phyloP scores from a whole-genome alignment of 2,113 vertebrate genomes.

The Ciconia maguari region DNA sequence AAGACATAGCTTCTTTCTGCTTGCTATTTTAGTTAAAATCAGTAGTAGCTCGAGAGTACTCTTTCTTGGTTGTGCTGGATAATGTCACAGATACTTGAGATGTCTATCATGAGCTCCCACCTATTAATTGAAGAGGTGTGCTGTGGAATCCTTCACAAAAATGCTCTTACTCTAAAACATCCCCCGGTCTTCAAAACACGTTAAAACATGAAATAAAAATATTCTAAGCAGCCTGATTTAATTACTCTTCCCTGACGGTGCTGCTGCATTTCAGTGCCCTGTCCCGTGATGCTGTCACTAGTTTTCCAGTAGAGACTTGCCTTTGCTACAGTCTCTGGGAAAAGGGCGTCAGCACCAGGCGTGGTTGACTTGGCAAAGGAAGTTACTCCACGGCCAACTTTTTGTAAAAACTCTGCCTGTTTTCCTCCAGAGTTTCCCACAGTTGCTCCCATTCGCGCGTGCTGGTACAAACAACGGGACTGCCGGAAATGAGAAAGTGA shows the following conservation, averaged over 20 bases:
- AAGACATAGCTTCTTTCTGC: background rate
- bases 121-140: background rate
- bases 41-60: background rate
- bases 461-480: background rate
- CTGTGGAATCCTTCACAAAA: background rate
- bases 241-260: background rate
- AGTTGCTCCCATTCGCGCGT: background rate
- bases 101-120: background rate
- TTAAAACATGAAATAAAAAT: background rate
- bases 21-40: background rate
- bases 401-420: background rate
- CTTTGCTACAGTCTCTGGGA: background rate
- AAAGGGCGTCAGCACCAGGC: background rate
- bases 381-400: background rate
- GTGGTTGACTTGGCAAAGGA: constrained; percentile 32
- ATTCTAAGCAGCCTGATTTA: background rate
- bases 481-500: background rate
- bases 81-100: background rate
- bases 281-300: background rate
- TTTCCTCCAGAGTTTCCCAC: background rate
- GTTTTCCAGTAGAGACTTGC: background rate
- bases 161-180: background rate
- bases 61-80: background rate
- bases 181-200: background rate
- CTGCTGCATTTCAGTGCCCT: background rate